These are phyloP conservation scores for Muntiacus reevesi DNA, from an alignment of 2,113 vertebrate species.

Conservation along the genomic window DNA sequence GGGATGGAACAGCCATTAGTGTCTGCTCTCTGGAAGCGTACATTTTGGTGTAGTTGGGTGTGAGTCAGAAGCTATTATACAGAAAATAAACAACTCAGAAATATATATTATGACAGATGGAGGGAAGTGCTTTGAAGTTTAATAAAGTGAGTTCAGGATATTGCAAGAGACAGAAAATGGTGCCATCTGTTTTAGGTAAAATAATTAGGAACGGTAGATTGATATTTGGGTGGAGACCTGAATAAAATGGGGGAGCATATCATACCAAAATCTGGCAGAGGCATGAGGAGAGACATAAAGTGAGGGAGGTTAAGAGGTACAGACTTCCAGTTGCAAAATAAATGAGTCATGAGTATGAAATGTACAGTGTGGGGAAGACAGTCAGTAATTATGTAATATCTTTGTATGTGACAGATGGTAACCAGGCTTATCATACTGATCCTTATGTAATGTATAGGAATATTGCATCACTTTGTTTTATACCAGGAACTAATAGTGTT, in stretches of 20 bases:
- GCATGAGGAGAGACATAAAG: neutral
- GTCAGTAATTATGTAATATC: neutral
- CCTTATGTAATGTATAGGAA: neutral
- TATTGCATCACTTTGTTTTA: neutral
- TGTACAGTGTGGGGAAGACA: neutral
- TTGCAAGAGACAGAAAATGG: neutral
- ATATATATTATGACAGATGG: neutral
- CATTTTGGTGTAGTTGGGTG: neutral
- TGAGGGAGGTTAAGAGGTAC: neutral
- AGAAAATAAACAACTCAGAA: neutral
- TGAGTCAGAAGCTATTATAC: neutral
- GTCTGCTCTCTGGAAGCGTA: neutral
- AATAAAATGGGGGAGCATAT: neutral
- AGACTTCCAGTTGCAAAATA: neutral
- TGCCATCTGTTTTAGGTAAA: neutral
- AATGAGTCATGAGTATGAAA: neutral
- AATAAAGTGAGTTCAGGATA: neutral
- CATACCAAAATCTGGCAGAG: neutral
- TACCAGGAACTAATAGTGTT: neutral
- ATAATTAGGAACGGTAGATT: neutral
- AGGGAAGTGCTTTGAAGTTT: neutral
- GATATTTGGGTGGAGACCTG: neutral
- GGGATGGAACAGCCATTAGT: neutral
- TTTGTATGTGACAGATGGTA: neutral
- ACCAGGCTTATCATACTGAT: neutral